phyloP scores from a whole-genome alignment of 2,888 invertebrate genomes.

The Brachyptera risi region DNA sequence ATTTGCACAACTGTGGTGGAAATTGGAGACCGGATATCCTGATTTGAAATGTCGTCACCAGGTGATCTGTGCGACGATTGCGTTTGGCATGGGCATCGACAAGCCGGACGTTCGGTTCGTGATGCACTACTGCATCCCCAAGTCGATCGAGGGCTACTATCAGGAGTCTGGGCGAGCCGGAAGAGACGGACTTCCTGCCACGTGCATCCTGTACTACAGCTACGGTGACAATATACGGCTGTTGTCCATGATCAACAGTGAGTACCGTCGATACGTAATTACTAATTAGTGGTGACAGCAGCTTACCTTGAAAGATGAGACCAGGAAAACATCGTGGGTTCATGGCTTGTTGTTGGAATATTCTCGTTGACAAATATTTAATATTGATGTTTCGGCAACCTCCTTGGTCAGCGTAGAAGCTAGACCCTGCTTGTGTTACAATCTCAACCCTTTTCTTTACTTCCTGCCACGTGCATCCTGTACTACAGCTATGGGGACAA shows the following conservation, averaged over 20 bases:
- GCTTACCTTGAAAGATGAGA: too few species aligned
- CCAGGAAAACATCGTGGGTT: too few species aligned
- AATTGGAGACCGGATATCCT: too few species aligned
- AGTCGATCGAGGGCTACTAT: conserved; percentile 95
- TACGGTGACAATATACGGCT: conserved; percentile 75
- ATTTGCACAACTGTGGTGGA: too few species aligned
- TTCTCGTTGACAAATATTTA: too few species aligned
- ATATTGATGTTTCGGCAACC: too few species aligned
- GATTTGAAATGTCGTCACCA: too few species aligned
- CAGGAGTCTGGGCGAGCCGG: conserved; percentile 97
- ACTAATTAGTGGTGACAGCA: too few species aligned
- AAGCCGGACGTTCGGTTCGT: conserved; percentile 96
- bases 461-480: conserved; percentile 76
- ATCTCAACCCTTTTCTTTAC: too few species aligned
- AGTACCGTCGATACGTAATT: conserved; percentile 42
- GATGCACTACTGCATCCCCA: conserved; percentile 88
- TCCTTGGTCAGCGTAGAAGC: too few species aligned
- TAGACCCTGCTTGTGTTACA: too few species aligned
- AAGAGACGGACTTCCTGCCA: conserved; percentile 80
- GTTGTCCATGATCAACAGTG: conserved; percentile 64
- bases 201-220: conserved; percentile 84
- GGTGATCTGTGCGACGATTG: conserved; percentile 93
- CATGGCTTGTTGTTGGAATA: too few species aligned
- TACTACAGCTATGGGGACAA: conserved; percentile 86
- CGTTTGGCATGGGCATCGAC: conserved; percentile 99